Base-by-base conservation (phyloP, 2,797 vertebrate genomes). In the Chaetophractus vellerosus region DNA sequence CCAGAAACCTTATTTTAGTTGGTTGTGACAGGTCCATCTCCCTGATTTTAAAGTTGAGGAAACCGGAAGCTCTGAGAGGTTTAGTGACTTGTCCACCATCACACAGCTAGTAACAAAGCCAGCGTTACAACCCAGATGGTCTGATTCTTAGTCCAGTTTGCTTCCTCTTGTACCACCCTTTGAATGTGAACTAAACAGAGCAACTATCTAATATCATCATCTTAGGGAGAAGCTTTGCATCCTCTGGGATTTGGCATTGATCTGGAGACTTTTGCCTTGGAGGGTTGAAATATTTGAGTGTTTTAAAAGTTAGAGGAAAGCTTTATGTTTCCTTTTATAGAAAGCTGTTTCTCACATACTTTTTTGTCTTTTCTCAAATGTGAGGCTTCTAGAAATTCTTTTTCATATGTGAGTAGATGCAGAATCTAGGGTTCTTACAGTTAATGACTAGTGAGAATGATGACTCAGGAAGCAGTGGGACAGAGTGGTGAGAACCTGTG, bases 1-100 rank as follows among this genome's bases (percentile, higher is more conserved):
- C 55, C 33, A 45, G 48, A 38, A 64, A 26, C 0, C 48, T 38
- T 55, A 50, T 52, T 89, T 72, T 64, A 45, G 26, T 28, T 91
- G 57, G 9, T 48, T 83, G 10, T 36, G 71, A 8, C 52, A 84
- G 74, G 45, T 87, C 88, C 33, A 14, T 84, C 28, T 69, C 24
- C 38, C 21, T 81, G 36, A 57, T 90, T 95, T 94, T 93, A 55
- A 52, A 93, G 45, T 2, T 24, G 26, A 86, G 59, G 71, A 72
- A 80, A 36, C 11, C 21, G 33, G 57, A 57, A 78, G 31, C 64
- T 81, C 36, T 31, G 48, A 92, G 71, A 61, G 1, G 31, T 36
- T 55, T 48, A 15, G 36, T 50, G n/a, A 24, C 33, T 36, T 45
- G 1, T 14, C 26, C 9, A 3, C 19, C 5, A 2, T 71, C 61